A percentile compares a stretch with the other conserved stretches of the same genome.
These are phyloP conservation scores for Tetragnatha montana DNA, from an alignment of 2,888 invertebrate genomes.

Conservation along the genomic window DNA sequence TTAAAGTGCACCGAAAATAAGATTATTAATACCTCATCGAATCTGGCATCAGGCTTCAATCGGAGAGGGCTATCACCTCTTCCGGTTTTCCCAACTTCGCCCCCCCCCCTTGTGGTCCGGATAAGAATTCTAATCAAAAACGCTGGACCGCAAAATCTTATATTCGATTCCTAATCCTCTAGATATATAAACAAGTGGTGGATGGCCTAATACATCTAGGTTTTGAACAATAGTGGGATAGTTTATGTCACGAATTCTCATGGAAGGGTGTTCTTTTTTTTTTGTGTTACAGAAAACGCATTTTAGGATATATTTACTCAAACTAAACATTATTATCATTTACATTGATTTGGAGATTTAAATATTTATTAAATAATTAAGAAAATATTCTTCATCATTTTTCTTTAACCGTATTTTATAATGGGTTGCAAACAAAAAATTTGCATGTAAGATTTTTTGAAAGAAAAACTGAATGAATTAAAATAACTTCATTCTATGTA, in stretches of 20 bases:
- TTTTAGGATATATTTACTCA: no score
- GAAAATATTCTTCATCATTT: no score
- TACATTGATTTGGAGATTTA: no score
- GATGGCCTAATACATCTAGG: constrained; percentile 6
- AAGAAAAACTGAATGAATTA: no score
- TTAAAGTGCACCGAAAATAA: constrained; percentile 18
- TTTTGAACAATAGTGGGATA: constrained; percentile 23
- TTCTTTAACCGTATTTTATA: no score
- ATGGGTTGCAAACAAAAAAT: no score
- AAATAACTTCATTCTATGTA: no score
- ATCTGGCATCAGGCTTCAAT: constrained; percentile 27
- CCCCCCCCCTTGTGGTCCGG: background rate
- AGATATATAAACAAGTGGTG: constrained; percentile 52
- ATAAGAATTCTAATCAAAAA: constrained; percentile 59
- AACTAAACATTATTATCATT: no score
- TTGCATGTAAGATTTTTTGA: no score
- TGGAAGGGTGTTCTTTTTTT: no score
- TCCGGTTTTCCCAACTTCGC: constrained; percentile 13
- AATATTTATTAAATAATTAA: no score
- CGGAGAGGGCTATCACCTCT: constrained; percentile 33
- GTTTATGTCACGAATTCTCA: background rate
- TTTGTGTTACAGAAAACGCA: no score
- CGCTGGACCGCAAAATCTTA: constrained; percentile 59
- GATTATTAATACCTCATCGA: constrained; percentile 30
- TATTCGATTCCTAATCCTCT: constrained; percentile 62